A percentile compares a stretch with the other conserved stretches of the same genome.
Conservation (phyloP, 2,797 vertebrate species). For the Okamejei kenojei region DNA sequence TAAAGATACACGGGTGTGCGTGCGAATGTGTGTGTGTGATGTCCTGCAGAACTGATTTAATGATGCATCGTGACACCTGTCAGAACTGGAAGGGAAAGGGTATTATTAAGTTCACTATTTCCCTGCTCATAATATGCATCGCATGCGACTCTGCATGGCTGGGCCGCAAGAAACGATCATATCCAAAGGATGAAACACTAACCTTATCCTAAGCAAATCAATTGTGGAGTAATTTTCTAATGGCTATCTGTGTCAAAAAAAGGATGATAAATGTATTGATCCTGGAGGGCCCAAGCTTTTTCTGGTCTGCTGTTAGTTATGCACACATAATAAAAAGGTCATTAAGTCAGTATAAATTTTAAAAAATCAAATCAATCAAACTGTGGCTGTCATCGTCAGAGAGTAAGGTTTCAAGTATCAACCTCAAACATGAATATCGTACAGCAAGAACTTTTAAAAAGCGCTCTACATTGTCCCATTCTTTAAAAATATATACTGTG, state of each 20-base stretch:
- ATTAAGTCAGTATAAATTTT: not conserved
- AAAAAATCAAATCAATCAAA: not conserved
- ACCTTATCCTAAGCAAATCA: not conserved
- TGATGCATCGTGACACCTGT: not conserved
- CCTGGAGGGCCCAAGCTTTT: constrained; percentile 38
- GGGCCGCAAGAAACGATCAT: not conserved
- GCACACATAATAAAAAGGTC: constrained; percentile 35
- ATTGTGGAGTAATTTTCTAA: constrained; percentile 1
- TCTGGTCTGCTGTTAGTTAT: constrained; percentile 40
- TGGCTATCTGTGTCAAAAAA: constrained; percentile 41
- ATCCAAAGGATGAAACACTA: not conserved
- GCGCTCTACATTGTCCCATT: not conserved
- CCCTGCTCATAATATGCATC: not conserved
- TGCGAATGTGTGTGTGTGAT: not conserved
- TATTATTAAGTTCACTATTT: not conserved
- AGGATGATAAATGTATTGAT: constrained; percentile 36
- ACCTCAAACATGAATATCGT: not conserved
- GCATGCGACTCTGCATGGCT: not conserved
- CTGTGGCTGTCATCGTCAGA: not conserved
- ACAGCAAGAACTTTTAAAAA: not conserved
- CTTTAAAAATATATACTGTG: not conserved
- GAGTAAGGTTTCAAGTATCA: not conserved
- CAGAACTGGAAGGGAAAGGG: not conserved
- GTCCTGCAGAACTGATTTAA: not conserved
- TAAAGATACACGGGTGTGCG: not conserved